phyloP scores from a whole-genome alignment of 2,113 vertebrate species.

The Lagenorhynchus albirostris region DNA sequence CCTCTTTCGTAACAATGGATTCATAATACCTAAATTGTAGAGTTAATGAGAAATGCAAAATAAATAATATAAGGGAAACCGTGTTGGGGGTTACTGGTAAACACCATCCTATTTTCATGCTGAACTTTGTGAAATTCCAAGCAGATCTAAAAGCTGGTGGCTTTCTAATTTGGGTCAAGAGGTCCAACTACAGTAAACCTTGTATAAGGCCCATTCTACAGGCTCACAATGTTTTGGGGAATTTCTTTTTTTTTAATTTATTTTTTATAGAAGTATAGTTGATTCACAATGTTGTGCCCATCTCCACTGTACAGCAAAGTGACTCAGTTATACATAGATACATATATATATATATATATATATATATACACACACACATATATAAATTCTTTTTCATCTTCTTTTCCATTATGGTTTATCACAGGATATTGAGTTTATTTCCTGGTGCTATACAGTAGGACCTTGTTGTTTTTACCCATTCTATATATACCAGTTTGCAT shows the following conservation, averaged over 20 bases:
- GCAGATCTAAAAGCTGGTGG: neutral
- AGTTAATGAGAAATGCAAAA: constrained; percentile 5
- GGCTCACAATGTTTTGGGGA: neutral
- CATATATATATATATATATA: too few species aligned
- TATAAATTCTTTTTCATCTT: neutral
- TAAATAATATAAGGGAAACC: constrained; percentile 13
- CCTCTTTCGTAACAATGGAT: neutral
- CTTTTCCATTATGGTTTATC: neutral
- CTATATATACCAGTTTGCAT: neutral
- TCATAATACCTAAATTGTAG: neutral
- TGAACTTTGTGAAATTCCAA: neutral
- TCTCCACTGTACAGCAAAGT: neutral
- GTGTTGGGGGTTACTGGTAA: neutral
- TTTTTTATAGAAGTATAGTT: neutral
- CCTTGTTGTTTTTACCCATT: neutral
- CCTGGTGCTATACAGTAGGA: neutral
- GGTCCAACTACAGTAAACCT: neutral
- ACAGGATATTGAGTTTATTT: neutral
- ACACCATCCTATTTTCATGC: neutral
- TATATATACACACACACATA: too few species aligned
- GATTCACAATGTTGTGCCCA: neutral
- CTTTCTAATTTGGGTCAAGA: neutral
- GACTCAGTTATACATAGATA: neutral
- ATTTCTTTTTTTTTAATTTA: neutral
- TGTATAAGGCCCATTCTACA: neutral